Percentiles rank a stretch among this genome's conserved stretches.
Evolutionary conservation across 35 echinoderm and acorn worm genomes (phyloP).

Genomic region (Lytechinus variegatus): DNA sequence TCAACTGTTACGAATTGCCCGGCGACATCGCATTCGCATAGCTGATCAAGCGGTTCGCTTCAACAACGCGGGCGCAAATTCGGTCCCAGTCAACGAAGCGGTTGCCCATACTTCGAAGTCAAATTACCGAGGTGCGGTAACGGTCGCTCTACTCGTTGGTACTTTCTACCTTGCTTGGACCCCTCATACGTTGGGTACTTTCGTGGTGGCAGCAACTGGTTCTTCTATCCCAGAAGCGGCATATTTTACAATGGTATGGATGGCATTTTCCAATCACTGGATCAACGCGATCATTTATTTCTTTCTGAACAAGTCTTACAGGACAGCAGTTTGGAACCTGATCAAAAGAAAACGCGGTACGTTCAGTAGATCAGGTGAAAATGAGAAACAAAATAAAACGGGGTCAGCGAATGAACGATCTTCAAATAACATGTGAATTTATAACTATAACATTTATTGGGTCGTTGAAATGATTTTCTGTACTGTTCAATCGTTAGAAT

Average conservation of each 20-base stretch:
- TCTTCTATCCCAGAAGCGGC: slow-evolving; percentile 25
- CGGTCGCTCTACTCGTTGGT: neutral
- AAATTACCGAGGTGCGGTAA: neutral
- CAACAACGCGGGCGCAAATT: neutral
- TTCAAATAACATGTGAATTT: too few species aligned
- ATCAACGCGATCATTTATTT: slow-evolving; percentile 39
- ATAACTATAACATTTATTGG: too few species aligned
- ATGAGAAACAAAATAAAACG: neutral
- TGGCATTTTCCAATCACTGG: slow-evolving; percentile 29
- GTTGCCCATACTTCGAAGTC: neutral
- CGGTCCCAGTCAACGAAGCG: neutral
- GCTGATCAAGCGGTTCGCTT: neutral
- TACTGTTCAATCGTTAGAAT: too few species aligned
- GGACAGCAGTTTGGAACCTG: neutral
- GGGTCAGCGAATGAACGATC: too few species aligned
- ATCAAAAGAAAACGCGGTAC: neutral
- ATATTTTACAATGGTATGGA: slow-evolving; percentile 38
- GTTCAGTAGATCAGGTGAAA: neutral
- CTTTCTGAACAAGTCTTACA: slow-evolving; percentile 20
- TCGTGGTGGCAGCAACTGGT: neutral
- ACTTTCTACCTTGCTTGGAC: slow-evolving; percentile 41
- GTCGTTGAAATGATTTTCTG: too few species aligned
- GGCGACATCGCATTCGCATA: neutral
- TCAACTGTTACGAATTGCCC: neutral
- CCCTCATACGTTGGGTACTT: slow-evolving; percentile 6